A percentile compares a stretch with the other conserved stretches of the same genome.
These are phyloP conservation scores for Cygnus atratus DNA, from an alignment of 2,113 vertebrate genomes.

Conservation along the genomic window DNA sequence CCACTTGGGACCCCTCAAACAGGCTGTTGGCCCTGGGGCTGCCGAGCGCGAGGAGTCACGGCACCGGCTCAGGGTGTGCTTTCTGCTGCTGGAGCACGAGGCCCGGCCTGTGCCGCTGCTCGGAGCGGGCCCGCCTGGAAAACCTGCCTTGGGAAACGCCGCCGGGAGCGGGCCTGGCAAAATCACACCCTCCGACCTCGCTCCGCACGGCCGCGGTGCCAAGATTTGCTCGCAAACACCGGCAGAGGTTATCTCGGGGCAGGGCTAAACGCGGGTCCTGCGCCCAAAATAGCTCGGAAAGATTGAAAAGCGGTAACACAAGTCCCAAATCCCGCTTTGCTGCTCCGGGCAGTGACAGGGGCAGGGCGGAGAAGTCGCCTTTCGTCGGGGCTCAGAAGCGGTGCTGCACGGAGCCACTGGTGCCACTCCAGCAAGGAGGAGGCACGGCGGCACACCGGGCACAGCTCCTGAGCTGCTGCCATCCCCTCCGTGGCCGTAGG, in stretches of 20 bases:
- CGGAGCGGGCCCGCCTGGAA: background rate
- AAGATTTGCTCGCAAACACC: background rate
- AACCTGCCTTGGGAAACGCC: background rate
- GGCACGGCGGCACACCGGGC: too few species aligned
- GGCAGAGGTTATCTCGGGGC: slow-evolving; percentile 42
- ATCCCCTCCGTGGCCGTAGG: background rate
- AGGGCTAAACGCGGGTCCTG: background rate
- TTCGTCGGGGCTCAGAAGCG: background rate
- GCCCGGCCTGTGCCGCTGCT: fast-evolving
- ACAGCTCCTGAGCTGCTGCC: background rate
- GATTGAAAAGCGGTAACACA: background rate
- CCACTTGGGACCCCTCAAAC: background rate
- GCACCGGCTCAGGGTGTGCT: background rate
- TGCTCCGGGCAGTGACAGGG: background rate
- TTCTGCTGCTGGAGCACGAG: background rate
- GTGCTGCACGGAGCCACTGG: background rate
- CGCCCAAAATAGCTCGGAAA: slow-evolving; percentile 33
- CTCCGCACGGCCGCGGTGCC: fast-evolving
- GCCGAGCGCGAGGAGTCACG: background rate
- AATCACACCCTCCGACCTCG: background rate
- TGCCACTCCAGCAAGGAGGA: background rate
- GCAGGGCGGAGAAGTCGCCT: background rate
- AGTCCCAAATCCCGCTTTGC: background rate
- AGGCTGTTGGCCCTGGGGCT: background rate
- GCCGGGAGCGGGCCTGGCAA: background rate